Percentiles rank a stretch among this genome's conserved stretches.
These are phyloP conservation scores for Poeciliopsis retropinna DNA, from an alignment of 2,113 vertebrate species.

Conservation along the genomic window DNA sequence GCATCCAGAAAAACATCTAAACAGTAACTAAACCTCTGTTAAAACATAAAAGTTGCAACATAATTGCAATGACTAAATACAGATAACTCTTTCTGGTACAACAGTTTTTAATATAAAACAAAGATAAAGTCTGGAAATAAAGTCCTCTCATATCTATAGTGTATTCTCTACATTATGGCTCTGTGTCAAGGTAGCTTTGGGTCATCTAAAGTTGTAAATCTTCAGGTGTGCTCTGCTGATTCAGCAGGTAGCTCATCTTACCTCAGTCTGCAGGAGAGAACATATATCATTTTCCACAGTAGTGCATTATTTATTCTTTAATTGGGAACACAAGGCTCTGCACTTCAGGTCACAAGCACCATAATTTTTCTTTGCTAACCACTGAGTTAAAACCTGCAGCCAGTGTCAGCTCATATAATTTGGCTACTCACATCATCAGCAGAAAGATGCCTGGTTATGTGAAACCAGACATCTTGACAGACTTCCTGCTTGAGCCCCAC, in stretches of 20 bases:
- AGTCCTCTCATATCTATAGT: not conserved
- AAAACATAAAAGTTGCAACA: no score
- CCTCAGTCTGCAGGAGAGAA: constrained; percentile 32
- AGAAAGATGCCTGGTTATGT: not conserved
- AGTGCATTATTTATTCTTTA: constrained; percentile 72
- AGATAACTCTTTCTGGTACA: not conserved
- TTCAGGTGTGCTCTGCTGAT: constrained; percentile 30
- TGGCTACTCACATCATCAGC: not conserved
- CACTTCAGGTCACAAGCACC: constrained; percentile 9
- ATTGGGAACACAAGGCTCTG: constrained; percentile 31
- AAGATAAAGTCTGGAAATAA: not conserved
- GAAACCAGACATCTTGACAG: not conserved
- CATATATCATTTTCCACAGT: constrained; percentile 66
- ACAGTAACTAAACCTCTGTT: no score
- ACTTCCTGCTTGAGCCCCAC: not conserved
- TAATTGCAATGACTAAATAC: no score
- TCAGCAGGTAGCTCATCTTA: constrained; percentile 54
- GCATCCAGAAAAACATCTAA: not conserved
- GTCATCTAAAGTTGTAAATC: constrained; percentile 18
- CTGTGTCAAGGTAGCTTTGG: not conserved
- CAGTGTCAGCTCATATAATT: not conserved
- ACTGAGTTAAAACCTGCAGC: not conserved
- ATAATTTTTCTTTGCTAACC: constrained; percentile 12
- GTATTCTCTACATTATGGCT: not conserved
- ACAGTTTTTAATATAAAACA: not conserved